Base-by-base conservation (phyloP, 2,888 invertebrate species). In the Lithophane semibrunnea region DNA sequence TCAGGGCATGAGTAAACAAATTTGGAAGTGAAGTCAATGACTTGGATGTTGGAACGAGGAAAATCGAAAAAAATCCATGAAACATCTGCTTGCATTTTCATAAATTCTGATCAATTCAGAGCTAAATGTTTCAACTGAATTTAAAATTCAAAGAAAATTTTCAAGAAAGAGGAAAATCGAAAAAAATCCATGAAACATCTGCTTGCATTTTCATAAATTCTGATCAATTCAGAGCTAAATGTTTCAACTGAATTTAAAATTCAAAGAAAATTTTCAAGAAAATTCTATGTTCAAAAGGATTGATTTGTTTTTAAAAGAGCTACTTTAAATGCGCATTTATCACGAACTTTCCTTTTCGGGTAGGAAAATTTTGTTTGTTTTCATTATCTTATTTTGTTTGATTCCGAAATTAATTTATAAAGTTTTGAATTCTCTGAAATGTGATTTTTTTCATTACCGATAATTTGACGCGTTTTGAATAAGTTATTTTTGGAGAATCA, bases 11-110 rank as follows among this genome's bases (percentile, higher is more conserved):
- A 95, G 92, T 94, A 94, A 95, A 95, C 94, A 94, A 85, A 92
- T 92, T 94, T 92, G 84, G 87, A 85, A 77, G 86, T 83, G 89
- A 90, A 93, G 95, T 95, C 95, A 95, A 92, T 94, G 96, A 95
- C 95, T 94, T 90, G 86, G 8, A 61, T 8, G 82, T 78, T 54
- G 16, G 16, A 73, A 86, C 82, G 90, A 83, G 87, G 83, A 91
- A 90, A 83, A 84, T 1, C 18, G 9, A 90, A 91, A 92, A 92
- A 89, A 83, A 92, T 91, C 88, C 88, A 74, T 71, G 91, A 90
- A 92, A 79, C 83, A 80, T 79, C 70, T 81, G 75, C 61, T 74
- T 84, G 21, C 18, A 78, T 80, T 84, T 84, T 80, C 47, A 76
- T 76, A 80, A 77, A 68, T 75, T 73, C 52, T 47, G 54, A 42